phyloP scores from a whole-genome alignment of 1,140 invertebrate species.

The Pogonomyrmex californicus region DNA sequence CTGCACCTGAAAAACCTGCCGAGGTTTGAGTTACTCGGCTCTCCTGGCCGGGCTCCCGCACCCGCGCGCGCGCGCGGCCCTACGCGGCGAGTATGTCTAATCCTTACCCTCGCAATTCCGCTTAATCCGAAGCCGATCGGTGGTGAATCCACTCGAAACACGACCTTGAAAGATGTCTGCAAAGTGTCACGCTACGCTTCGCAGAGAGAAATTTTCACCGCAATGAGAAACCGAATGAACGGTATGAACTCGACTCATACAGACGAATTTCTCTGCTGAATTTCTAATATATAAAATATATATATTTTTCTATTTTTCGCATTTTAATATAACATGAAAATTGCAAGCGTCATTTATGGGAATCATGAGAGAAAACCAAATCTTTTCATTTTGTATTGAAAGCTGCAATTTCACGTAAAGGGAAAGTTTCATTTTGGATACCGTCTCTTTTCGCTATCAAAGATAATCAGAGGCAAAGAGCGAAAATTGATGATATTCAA shows the following conservation, averaged over 20 bases:
- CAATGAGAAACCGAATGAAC: not conserved
- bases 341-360: too few species aligned
- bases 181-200: not conserved
- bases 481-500: not conserved
- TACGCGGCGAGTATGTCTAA: slow-evolving; percentile 32
- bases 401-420: not conserved
- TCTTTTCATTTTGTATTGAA: not conserved
- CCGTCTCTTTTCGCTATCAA: not conserved
- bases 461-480: slow-evolving; percentile 17
- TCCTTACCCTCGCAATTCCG: slow-evolving; percentile 19
- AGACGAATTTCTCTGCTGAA: not conserved
- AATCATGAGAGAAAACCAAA: slow-evolving; percentile 5
- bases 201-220: not conserved
- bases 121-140: not conserved
- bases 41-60: slow-evolving; percentile 11
- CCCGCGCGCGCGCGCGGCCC: slow-evolving; percentile 7
- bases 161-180: not conserved
- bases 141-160: not conserved
- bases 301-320: not conserved
- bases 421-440: slow-evolving; percentile 2
- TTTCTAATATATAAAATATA: not conserved
- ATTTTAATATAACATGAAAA: not conserved
- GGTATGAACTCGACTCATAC: not conserved
- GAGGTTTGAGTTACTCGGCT: slow-evolving; percentile 72
- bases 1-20: slow-evolving; percentile 70